phyloP scores from a whole-genome alignment of 1,140 invertebrate genomes.

The Archivesica marissinica region DNA sequence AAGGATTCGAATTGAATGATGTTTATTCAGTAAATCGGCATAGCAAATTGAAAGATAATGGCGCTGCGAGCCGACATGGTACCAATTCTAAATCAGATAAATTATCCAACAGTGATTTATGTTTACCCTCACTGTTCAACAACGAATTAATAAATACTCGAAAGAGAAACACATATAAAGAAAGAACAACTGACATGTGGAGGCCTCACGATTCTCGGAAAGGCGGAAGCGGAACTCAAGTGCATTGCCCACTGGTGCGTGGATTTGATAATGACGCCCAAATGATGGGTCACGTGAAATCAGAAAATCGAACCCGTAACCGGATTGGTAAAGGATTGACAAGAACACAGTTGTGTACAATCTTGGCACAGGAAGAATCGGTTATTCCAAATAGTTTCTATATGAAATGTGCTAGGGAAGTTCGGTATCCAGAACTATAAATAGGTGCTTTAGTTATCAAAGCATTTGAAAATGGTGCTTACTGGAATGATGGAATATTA shows the following conservation, averaged over 20 bases:
- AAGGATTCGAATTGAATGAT: slow-evolving; percentile 20
- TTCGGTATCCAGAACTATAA: no score
- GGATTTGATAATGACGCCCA: not conserved
- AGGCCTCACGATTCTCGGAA: not conserved
- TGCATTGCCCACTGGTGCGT: not conserved
- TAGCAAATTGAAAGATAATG: not conserved
- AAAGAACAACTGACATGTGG: not conserved
- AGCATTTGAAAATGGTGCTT: no score
- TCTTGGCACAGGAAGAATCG: not conserved
- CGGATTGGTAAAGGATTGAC: slow-evolving; percentile 1
- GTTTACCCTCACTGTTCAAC: not conserved
- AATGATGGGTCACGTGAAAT: not conserved
- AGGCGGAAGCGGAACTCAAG: not conserved
- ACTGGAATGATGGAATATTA: no score
- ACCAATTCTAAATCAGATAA: not conserved
- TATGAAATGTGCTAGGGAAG: not conserved
- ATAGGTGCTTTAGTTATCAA: no score
- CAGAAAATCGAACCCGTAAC: not conserved
- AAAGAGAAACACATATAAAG: not conserved
- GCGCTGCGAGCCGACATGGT: not conserved
- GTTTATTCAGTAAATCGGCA: slow-evolving; percentile 30
- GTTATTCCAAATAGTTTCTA: not conserved
- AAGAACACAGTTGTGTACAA: not conserved
- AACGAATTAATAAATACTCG: not conserved
- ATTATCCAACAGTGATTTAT: not conserved